phyloP scores from a whole-genome alignment of 2,797 vertebrate genomes.

The Heliangelus exortis region DNA sequence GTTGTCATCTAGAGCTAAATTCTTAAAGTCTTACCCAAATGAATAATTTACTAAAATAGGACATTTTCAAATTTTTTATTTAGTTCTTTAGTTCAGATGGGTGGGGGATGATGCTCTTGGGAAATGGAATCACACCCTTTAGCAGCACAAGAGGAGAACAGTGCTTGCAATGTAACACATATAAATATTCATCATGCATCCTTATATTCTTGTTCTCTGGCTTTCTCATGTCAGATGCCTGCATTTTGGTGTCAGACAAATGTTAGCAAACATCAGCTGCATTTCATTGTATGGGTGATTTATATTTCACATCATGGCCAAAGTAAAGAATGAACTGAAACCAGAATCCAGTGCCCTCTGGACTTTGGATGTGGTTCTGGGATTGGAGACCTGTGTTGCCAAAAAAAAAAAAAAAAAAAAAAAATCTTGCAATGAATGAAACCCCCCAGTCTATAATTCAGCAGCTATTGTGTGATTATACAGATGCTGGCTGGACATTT shows the following conservation, averaged over 20 bases:
- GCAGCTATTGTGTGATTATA: slow-evolving; percentile 42
- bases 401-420: not conserved
- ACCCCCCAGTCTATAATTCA: slow-evolving; percentile 29
- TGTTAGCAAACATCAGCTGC: not conserved
- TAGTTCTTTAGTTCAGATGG: not conserved
- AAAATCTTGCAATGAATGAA: slow-evolving; percentile 23
- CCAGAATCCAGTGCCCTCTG: slow-evolving; percentile 29
- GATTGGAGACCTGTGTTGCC: not conserved
- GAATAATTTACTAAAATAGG: not conserved
- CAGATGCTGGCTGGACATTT: slow-evolving; percentile 35
- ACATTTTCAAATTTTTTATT: not conserved
- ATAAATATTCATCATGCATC: not conserved
- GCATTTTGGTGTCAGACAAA: not conserved
- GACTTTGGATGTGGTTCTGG: not conserved
- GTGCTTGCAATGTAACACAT: not conserved
- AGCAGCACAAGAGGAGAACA: not conserved
- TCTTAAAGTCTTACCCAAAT: not conserved
- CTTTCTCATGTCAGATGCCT: not conserved
- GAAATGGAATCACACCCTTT: not conserved
- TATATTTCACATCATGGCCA: slow-evolving; percentile 4
- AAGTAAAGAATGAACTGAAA: slow-evolving; percentile 44
- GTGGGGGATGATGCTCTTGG: not conserved
- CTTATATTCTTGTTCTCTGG: not conserved
- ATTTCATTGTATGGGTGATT: not conserved
- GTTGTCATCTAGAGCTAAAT: not conserved